These are phyloP conservation scores for Spilogale gracilis DNA, from an alignment of 2,113 vertebrate genomes.

Conservation along the genomic window DNA sequence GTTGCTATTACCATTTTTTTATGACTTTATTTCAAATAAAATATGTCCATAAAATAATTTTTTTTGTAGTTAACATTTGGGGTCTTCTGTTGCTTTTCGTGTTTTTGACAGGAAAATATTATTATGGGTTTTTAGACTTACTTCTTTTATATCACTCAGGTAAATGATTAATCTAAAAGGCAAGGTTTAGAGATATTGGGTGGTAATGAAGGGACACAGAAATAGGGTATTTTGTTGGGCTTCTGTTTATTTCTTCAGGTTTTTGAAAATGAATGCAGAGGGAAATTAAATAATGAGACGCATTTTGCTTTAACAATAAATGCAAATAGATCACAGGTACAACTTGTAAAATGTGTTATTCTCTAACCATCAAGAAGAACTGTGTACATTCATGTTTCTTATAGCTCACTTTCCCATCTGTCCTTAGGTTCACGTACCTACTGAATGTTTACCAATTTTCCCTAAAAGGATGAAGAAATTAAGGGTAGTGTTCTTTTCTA, in stretches of 20 bases:
- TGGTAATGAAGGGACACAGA: not conserved
- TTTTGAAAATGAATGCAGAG: not conserved
- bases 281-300: not conserved
- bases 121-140: not conserved
- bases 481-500: not conserved
- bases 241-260: not conserved
- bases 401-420: not conserved
- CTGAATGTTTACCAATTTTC: not conserved
- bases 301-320: not conserved
- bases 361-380: not conserved
- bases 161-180: not conserved
- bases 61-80: not conserved
- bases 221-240: not conserved
- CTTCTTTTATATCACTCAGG: not conserved
- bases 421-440: not conserved
- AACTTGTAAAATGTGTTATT: not conserved
- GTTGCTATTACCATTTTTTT: not conserved
- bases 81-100: not conserved
- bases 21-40: slow-evolving; percentile 8
- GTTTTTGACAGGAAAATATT: not conserved
- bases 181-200: not conserved
- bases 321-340: not conserved
- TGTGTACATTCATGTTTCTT: not conserved
- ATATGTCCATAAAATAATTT: not conserved
- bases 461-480: not conserved